phyloP scores from a whole-genome alignment of 2,113 vertebrate species.

The Cygnus buccinator region DNA sequence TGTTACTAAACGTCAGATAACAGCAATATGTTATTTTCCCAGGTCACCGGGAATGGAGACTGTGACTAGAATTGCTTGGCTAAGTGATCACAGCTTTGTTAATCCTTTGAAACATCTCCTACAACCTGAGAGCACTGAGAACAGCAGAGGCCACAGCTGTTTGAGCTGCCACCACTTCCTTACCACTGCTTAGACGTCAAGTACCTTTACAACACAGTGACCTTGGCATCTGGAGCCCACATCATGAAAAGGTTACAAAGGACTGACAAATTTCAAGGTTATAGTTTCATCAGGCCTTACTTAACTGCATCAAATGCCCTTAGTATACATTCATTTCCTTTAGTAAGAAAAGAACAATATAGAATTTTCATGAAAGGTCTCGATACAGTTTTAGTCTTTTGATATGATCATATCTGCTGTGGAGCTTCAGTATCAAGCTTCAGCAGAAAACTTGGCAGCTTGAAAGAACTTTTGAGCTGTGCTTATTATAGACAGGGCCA shows the following conservation, averaged over 20 bases:
- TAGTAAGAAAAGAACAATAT: background rate
- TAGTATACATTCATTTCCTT: background rate
- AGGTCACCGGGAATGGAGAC: background rate
- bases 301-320: background rate
- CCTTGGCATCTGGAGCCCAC: background rate
- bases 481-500: background rate
- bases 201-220: background rate
- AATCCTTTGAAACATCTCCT: conserved; percentile 1
- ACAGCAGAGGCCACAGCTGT: background rate
- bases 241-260: background rate
- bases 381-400: background rate
- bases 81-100: background rate
- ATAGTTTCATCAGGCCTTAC: background rate
- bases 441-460: background rate
- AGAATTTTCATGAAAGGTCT: background rate
- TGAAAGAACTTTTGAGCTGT: background rate
- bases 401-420: background rate
- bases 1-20: background rate
- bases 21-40: background rate
- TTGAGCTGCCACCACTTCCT: conserved; percentile 2
- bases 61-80: background rate
- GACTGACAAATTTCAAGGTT: background rate
- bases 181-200: background rate
- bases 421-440: background rate
- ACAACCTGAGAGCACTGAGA: background rate